Conservation (phyloP, 2,888 invertebrate genomes). For the Lycophotia porphyrea region DNA sequence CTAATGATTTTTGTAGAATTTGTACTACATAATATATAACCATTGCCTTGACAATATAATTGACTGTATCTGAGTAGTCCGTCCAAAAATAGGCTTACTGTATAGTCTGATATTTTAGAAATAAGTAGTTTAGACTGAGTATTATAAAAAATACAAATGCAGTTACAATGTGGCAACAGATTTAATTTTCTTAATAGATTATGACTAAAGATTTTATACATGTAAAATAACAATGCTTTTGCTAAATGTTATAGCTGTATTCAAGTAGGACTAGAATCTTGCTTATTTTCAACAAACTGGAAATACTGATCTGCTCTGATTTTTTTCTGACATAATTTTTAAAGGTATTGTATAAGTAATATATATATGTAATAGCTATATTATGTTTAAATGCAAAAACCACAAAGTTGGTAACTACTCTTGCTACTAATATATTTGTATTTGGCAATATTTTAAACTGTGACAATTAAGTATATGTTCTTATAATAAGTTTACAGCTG, state of each 20-base stretch:
- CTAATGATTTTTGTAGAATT: conserved; percentile 15
- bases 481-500: conserved; percentile 14
- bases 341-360: background rate
- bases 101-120: conserved; percentile 23
- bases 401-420: background rate
- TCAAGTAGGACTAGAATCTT: conserved; percentile 11
- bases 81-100: conserved; percentile 38
- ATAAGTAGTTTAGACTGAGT: conserved; percentile 29
- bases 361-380: background rate
- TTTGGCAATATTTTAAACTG: background rate
- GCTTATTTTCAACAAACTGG: conserved; percentile 7
- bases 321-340: background rate
- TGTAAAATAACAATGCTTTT: background rate
- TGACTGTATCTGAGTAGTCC: conserved; percentile 31
- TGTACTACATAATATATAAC: conserved; percentile 7
- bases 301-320: background rate
- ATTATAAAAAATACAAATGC: background rate
- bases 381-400: background rate
- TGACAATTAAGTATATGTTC: background rate
- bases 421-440: background rate
- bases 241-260: background rate
- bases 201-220: conserved; percentile 4
- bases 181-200: conserved; percentile 1
- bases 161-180: conserved; percentile 8
- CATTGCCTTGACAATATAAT: conserved; percentile 6